Conservation (phyloP, 2,797 vertebrate species). For the Adrianichthys oophorus region DNA sequence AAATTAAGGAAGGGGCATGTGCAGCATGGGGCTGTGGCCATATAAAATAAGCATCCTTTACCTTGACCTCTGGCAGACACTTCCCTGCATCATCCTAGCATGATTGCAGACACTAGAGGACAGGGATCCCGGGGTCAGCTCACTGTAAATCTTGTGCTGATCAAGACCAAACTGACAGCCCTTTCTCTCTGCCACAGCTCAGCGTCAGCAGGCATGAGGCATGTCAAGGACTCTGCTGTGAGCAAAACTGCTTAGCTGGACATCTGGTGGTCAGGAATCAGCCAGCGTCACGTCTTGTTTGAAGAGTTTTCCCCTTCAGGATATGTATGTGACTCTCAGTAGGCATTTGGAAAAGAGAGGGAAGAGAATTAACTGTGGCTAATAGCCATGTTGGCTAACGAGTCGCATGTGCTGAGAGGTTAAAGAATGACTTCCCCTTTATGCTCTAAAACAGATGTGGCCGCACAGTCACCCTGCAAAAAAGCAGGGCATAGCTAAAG, state of each 20-base stretch:
- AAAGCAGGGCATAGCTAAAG: slow-evolving; percentile 49
- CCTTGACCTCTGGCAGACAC: slow-evolving; percentile 56
- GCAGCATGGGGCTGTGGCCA: slow-evolving; percentile 42
- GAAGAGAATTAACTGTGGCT: slow-evolving; percentile 49
- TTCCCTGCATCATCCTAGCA: slow-evolving; percentile 38
- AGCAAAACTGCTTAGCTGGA: slow-evolving; percentile 43
- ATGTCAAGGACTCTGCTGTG: slow-evolving; percentile 46
- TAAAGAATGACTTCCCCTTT: slow-evolving; percentile 46
- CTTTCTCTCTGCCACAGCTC: slow-evolving; percentile 14
- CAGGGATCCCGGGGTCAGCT: slow-evolving; percentile 58
- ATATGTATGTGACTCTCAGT: slow-evolving; percentile 41
- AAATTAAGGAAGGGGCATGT: slow-evolving; percentile 80
- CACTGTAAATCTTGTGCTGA: slow-evolving; percentile 67
- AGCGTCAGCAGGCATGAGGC: slow-evolving; percentile 22
- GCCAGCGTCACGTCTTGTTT: slow-evolving; percentile 26
- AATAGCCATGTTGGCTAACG: slow-evolving; percentile 62
- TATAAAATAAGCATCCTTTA: slow-evolving; percentile 59
- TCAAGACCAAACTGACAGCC: slow-evolving; percentile 45
- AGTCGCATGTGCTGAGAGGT: slow-evolving; percentile 55
- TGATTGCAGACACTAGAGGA: slow-evolving; percentile 50
- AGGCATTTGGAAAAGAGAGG: slow-evolving; percentile 19
- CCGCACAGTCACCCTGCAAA: slow-evolving; percentile 32
- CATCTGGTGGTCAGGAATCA: slow-evolving; percentile 39
- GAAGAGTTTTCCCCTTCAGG: slow-evolving; percentile 30
- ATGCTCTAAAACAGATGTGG: slow-evolving; percentile 54